A percentile compares a stretch with the other conserved stretches of the same genome.
Conservation (phyloP, 2,888 invertebrate species). For the Calliopum simillimum region DNA sequence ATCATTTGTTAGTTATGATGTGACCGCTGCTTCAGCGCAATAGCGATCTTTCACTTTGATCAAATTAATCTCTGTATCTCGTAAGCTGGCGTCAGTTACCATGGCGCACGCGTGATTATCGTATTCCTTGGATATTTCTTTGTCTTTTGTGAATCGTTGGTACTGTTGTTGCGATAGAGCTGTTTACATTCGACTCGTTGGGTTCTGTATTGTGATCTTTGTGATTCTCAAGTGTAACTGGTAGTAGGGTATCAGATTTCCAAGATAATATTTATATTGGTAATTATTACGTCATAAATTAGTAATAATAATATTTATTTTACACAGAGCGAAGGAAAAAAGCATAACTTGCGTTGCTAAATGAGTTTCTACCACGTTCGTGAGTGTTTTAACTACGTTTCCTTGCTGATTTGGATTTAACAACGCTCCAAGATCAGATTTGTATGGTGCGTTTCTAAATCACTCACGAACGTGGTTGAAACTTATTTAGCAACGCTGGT, state of each 20-base stretch:
- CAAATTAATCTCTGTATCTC: conserved; percentile 10
- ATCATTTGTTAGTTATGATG: conserved; percentile 24
- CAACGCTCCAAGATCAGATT: too few relatives aligned
- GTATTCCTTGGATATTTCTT: background rate
- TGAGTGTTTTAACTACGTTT: too few relatives aligned
- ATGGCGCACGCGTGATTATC: conserved; percentile 21
- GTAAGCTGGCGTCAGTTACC: conserved; percentile 19
- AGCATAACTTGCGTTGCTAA: too few relatives aligned
- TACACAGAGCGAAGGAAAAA: too few relatives aligned
- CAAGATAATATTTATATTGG: conserved; percentile 17
- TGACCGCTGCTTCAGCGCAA: conserved; percentile 15
- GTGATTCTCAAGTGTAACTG: background rate
- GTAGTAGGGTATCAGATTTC: conserved; percentile 7
- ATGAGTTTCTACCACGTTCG: too few relatives aligned
- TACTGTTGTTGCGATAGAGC: conserved; percentile 34
- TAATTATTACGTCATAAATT: background rate
- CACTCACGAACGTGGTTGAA: too few relatives aligned
- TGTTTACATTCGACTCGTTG: conserved; percentile 23
- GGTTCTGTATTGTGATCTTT: background rate
- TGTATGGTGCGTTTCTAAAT: too few relatives aligned
- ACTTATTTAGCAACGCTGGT: too few relatives aligned
- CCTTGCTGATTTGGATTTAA: too few relatives aligned
- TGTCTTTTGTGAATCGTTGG: conserved; percentile 14
- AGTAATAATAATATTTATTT: too few relatives aligned
- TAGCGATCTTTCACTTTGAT: background rate